Evolutionary conservation across 2,888 invertebrate species (phyloP), one percentile per base, ranked within the genome.

Genomic region (Elegia similella): DNA sequence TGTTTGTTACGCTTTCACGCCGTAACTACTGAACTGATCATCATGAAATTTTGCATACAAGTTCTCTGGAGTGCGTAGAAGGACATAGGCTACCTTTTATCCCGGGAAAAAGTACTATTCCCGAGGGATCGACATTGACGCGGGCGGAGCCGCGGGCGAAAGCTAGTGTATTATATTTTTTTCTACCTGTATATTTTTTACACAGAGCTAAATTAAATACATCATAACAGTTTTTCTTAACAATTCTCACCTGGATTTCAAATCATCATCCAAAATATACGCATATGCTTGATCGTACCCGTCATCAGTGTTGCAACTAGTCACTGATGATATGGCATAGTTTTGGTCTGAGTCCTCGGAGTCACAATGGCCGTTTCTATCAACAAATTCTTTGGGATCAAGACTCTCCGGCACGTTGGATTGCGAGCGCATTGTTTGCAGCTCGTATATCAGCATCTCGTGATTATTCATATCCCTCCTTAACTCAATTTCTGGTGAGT

Each of bases 371-470:
- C 78, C 83, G 61, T 81, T 83, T 58, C 64, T 75, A 48, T 85
- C 84, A 13, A 72, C 64, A 43, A 67, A 67, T 52, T 52, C 23
- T 46, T 72, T 72, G 17, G 63, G 42, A 12, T 83, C 83, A 54
- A 82, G 61, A 50, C 58, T 63, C 32, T 86, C 84, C 6, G 86
- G 83, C 59, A 90, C 83, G 63, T 84, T 84, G 0, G 87, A 80
- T 63, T 86, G 86, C 52, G 91, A 91, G 59, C 93, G 92, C 95
- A 95, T 95, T 56, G 92, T 93, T 68, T 95, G 93, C 78, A 95
- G 75, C 76, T 95, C 95, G 61, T 94, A 93, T 70, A 95, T 95
- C 69, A 95, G 88, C 83, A 95, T 92, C 82, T 95, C 95, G 74
- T 95, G 95, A 76, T 94, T 94, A 70, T 88, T 91, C 87, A 92